Evolutionary conservation across 2,797 vertebrate species (phyloP).

Genomic region (Thunnus albacares): DNA sequence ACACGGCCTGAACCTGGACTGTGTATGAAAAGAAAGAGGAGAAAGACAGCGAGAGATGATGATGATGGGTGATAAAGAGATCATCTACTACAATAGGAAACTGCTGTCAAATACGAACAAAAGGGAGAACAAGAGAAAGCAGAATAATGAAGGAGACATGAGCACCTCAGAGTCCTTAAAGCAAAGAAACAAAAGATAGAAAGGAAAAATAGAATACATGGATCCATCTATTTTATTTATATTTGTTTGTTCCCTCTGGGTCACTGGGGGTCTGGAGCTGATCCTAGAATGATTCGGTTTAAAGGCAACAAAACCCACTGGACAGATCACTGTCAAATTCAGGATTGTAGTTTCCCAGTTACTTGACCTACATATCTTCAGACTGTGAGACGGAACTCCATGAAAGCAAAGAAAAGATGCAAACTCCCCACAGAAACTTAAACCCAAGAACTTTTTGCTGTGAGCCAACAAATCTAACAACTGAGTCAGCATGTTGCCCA

Average conservation of each 20-base stretch:
- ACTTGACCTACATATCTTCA: neutral
- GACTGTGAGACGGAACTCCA: neutral
- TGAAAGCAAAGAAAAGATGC: constrained; percentile 12
- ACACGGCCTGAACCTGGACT: constrained; percentile 22
- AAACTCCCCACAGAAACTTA: constrained; percentile 8
- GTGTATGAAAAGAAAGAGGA: constrained; percentile 18
- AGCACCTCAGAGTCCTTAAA: constrained; percentile 28
- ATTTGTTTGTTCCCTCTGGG: constrained; percentile 13
- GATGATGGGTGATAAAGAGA: constrained; percentile 15
- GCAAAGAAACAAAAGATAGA: constrained; percentile 23
- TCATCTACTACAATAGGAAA: constrained; percentile 4
- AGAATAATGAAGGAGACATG: neutral
- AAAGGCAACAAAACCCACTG: constrained; percentile 14
- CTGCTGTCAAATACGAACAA: constrained; percentile 29
- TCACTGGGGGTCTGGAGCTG: neutral
- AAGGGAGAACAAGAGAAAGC: constrained; percentile 17
- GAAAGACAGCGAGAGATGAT: constrained; percentile 1
- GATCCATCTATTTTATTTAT: neutral
- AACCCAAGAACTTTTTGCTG: neutral
- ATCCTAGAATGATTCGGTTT: constrained; percentile 22
- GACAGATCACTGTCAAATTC: constrained; percentile 7
- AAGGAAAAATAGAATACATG: constrained; percentile 9
- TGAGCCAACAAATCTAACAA: neutral
- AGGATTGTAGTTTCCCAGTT: constrained; percentile 3
- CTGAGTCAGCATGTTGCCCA: constrained; percentile 1